Evolutionary conservation across 2,113 vertebrate genomes (phyloP).

Genomic region (Merops nubicus): DNA sequence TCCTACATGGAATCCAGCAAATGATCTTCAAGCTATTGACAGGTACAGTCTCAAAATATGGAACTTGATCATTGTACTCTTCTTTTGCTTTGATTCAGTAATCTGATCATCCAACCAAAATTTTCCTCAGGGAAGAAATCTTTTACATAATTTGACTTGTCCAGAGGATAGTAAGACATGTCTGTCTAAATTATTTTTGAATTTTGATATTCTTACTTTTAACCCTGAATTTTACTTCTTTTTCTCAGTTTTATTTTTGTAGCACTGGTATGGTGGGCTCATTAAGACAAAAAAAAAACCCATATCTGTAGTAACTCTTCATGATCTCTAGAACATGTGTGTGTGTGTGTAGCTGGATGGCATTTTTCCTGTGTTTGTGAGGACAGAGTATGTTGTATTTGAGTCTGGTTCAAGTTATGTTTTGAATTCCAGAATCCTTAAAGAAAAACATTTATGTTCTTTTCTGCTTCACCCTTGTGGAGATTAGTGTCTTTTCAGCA

Average conservation of each 20-base stretch:
- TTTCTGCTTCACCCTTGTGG: not conserved
- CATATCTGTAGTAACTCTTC: not conserved
- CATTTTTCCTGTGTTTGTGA: not conserved
- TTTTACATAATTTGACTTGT: not conserved
- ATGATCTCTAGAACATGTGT: not conserved
- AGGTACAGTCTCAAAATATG: conserved; percentile 74
- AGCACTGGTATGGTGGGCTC: not conserved
- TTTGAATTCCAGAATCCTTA: not conserved
- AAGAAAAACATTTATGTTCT: not conserved
- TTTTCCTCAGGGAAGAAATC: not conserved
- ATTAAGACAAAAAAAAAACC: not conserved
- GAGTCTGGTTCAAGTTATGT: not conserved
- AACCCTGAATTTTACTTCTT: not conserved
- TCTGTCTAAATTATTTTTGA: not conserved
- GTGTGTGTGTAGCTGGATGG: not conserved
- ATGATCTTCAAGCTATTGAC: conserved; percentile 97
- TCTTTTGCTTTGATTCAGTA: not conserved
- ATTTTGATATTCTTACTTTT: not conserved
- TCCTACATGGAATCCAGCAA: conserved; percentile 98
- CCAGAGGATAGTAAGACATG: not conserved
- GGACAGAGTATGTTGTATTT: not conserved
- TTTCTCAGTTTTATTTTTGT: not conserved
- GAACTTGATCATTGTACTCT: not conserved
- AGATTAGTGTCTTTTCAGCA: not conserved
- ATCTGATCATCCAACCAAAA: not conserved